Evolutionary conservation across 2,888 invertebrate genomes (phyloP), one percentile per base, ranked within the genome.

Genomic region (Sipha maydis): DNA sequence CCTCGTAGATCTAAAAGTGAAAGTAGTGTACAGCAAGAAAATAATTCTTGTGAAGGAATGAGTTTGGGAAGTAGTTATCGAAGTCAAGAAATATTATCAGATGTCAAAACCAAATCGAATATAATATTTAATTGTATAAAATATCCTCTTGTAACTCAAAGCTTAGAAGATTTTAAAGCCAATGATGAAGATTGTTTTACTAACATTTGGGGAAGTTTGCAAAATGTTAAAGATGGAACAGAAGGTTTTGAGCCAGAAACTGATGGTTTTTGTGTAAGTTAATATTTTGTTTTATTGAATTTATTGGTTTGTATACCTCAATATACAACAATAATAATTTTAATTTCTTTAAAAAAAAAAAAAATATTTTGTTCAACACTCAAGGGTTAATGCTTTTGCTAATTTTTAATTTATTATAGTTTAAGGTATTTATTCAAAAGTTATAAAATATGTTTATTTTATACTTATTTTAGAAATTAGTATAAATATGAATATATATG

Each of bases 161-260:
- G 92, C 89, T 91, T 92, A 89, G 92, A 92, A 90, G 92, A 92
- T 90, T 90, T 92, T 19, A 92, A 92, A 90, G 91, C 91, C 7
- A 91, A 90, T 11, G 90, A 91, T 90, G 89, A 90, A 69, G 77
- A 89, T 17, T 89, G 83, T 84, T 41, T 73, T 25, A 89, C 91
- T 83, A 91, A 91, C 8, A 91, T 92, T 28, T 95, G 94, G 93
- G 94, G 95, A 41, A 95, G 95, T 91, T 92, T 95, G 79, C 80
- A 88, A 61, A 88, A 88, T 82, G 75, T 80, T 67, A 88, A 88
- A 75, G 86, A 86, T 75, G 79, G 56, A 56, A 75, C 38, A 61
- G 88, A 88, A 82, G 67, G 8, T n/a, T 82, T 73, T 48, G 75
- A 21, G 31, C 75, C 88, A 61, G 73, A 80, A 75, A 61, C 48